Conservation (phyloP, 2,113 vertebrate species). For the Poeciliopsis retropinna region DNA sequence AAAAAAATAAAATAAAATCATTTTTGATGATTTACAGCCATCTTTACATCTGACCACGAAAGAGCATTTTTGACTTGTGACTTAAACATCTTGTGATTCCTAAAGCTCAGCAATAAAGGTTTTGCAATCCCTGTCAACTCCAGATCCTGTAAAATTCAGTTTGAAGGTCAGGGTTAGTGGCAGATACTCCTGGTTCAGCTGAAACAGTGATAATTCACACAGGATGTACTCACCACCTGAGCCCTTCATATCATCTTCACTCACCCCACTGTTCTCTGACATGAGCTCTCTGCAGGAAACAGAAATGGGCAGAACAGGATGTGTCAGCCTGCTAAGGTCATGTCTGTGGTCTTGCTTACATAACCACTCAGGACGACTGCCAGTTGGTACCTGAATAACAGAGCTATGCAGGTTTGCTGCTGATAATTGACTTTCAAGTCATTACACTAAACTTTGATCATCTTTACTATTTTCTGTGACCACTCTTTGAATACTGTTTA, state of each 20-base stretch:
- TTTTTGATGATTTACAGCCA: slow-evolving; percentile 32
- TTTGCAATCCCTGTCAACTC: slow-evolving; percentile 47
- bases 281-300: slow-evolving; percentile 72
- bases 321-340: slow-evolving; percentile 58
- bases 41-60: slow-evolving; percentile 37
- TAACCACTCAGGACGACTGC: slow-evolving; percentile 47
- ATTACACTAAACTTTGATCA: no score
- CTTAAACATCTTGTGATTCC: slow-evolving; percentile 39
- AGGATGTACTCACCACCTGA: slow-evolving; percentile 43
- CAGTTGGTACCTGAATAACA: slow-evolving; percentile 26
- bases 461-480: no score
- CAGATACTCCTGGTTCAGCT: slow-evolving; percentile 36
- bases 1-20: slow-evolving; percentile 9
- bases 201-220: slow-evolving; percentile 44
- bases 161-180: slow-evolving; percentile 56
- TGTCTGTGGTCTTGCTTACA: slow-evolving; percentile 48
- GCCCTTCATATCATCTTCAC: slow-evolving; percentile 31
- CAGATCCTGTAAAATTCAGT: slow-evolving; percentile 45
- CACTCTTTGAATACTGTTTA: no score
- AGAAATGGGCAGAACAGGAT: slow-evolving; percentile 70
- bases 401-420: neutral
- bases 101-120: slow-evolving; percentile 28
- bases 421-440: no score
- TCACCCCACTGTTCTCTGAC: slow-evolving; percentile 46
- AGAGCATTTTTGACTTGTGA: slow-evolving; percentile 45